Conservation (phyloP, 2,113 vertebrate genomes). For the Lagopus leucura region DNA sequence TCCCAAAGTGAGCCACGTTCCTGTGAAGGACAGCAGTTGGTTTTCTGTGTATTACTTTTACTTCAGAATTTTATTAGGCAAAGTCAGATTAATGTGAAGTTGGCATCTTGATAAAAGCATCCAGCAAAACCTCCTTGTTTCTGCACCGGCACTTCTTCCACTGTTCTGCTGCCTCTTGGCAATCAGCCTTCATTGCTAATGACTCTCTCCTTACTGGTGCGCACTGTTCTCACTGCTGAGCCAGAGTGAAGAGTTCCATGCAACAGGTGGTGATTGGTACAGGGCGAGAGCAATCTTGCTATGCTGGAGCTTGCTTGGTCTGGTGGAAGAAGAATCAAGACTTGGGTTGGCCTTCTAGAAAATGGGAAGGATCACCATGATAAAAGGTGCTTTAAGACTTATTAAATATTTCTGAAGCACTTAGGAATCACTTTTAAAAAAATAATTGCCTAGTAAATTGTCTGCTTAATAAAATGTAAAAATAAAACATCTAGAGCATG, state of each 20-base stretch:
- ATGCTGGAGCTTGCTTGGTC: neutral
- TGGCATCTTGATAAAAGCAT: neutral
- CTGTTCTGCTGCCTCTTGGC: neutral
- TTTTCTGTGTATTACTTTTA: neutral
- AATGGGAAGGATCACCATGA: neutral
- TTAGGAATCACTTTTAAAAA: neutral
- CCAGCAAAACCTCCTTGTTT: neutral
- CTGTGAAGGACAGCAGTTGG: neutral
- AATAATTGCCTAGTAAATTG: conserved; percentile 45
- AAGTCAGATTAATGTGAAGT: neutral
- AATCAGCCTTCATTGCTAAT: neutral
- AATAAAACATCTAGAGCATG: neutral
- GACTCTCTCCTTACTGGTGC: neutral
- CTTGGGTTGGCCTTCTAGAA: conserved; percentile 24
- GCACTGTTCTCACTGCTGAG: neutral
- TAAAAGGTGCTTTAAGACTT: conserved; percentile 11
- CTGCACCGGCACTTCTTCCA: neutral
- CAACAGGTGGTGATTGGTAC: neutral
- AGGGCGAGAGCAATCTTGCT: neutral
- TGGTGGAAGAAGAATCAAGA: neutral
- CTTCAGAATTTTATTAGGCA: neutral
- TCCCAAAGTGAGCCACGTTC: neutral
- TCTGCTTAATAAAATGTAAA: conserved; percentile 48
- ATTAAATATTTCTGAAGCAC: conserved; percentile 27
- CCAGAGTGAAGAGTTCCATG: neutral